These are phyloP conservation scores for Puffinus mauretanicus DNA, from an alignment of 2,113 vertebrate species.

Conservation along the genomic window DNA sequence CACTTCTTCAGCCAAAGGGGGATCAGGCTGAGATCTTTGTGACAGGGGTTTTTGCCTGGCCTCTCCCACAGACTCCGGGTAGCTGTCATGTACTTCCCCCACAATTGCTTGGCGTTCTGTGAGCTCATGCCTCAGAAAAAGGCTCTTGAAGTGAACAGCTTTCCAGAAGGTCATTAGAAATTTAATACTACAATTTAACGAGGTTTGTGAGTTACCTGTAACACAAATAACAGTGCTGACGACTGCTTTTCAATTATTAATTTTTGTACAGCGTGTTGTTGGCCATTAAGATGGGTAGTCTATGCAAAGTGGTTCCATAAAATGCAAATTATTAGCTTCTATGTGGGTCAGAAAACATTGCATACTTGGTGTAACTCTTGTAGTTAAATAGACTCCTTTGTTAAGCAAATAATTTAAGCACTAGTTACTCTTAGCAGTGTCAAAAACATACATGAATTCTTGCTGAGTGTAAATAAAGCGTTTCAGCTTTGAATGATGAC, in stretches of 20 bases:
- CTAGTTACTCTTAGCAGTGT: not conserved
- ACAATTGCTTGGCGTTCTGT: not conserved
- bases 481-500: not conserved
- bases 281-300: not conserved
- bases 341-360: constrained; percentile 46
- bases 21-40: not conserved
- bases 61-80: not conserved
- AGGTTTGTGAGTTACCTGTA: constrained; percentile 27
- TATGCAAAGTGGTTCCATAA: constrained; percentile 17
- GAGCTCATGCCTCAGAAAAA: not conserved
- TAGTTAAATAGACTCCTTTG: not conserved
- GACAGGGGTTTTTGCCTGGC: not conserved
- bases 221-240: not conserved
- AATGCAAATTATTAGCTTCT: constrained; percentile 38
- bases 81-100: not conserved
- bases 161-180: not conserved
- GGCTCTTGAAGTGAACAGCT: not conserved
- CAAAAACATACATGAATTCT: not conserved
- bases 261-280: not conserved
- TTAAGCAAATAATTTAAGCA: constrained; percentile 32
- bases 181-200: not conserved
- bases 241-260: constrained; percentile 20
- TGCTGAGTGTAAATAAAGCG: constrained; percentile 21
- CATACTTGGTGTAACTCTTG: not conserved
- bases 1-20: not conserved